Evolutionary conservation across 2,888 invertebrate genomes (phyloP).

Genomic region (Ypsolopha scabrella): DNA sequence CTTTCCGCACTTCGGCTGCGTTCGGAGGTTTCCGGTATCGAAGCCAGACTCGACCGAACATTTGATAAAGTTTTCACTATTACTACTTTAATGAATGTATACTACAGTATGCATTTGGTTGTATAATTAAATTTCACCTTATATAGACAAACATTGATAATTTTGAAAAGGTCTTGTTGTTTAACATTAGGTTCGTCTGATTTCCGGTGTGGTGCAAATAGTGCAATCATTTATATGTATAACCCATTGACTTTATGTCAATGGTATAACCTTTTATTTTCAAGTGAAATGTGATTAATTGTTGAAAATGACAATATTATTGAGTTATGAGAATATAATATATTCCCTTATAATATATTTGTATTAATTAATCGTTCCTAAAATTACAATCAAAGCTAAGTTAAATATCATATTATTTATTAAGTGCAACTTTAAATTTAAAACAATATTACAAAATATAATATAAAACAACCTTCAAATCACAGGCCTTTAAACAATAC

Average conservation of each 20-base stretch:
- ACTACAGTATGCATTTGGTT: too few relatives aligned
- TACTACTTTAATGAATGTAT: too few relatives aligned
- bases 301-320: constrained; percentile 47
- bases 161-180: too few relatives aligned
- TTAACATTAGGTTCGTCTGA: background rate
- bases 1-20: too few relatives aligned
- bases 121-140: too few relatives aligned
- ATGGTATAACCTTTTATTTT: constrained; percentile 17
- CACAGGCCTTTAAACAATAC: constrained; percentile 13
- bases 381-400: background rate
- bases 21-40: too few relatives aligned
- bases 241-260: too few relatives aligned
- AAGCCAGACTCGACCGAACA: too few relatives aligned
- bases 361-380: background rate
- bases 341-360: constrained; percentile 8
- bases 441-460: constrained; percentile 28
- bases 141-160: too few relatives aligned
- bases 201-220: constrained; percentile 25
- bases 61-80: too few relatives aligned
- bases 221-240: constrained; percentile 34
- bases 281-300: constrained; percentile 46
- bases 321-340: constrained; percentile 44
- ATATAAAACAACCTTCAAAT: constrained; percentile 7
- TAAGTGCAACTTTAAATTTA: constrained; percentile 37
- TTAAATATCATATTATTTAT: background rate